Evolutionary conservation across 2,113 vertebrate species (phyloP), one percentile per base, ranked within the genome.

Genomic region (Electrona antarctica): DNA sequence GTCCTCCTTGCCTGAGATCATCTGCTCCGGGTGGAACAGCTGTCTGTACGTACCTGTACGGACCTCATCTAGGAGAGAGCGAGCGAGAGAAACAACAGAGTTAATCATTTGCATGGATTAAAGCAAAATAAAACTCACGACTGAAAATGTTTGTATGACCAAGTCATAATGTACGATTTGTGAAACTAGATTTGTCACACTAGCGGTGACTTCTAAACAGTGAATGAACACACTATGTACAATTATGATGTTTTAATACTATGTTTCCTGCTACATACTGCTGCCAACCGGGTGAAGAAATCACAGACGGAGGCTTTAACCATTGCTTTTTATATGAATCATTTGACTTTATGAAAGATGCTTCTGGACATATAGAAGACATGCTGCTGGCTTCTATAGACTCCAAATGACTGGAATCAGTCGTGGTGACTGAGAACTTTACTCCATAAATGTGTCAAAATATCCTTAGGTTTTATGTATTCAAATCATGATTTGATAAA

Each of bases 1-100:
- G 3, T 91, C 90, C 50, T 91, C 90, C 61, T 90, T 91, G 0
- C 90, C 90, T 0, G 90, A 91, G 73, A 91, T 91, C 63, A 91
- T 73, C 83, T 91, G 90, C 73, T 91, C 90, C 0, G 90, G 90
- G 62, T 91, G 90, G 76, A 91, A 91, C 1, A 91, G 85, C 75
- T 90, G 85, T 0, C 90, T 85, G 62, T 91, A 91, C 0, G 61
- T 73, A 1, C 90, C 90, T 3, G 83, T 81, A 7, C 90, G 83
- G 5, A 91, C 88, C 74, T 91, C 90, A 57, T 91, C 90, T 91
- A 72, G 8, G 60, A 29, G 8, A 51, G 4, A 21, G 21, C 12
- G 11, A 21, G 21, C 12, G 11, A 9, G n/a, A 45, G 3, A 58
- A 21, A 21, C 21, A 6, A n/a, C 0, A n/a, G 4, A 5, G 54